Percentiles rank a stretch among this genome's conserved stretches.
phyloP scores from a whole-genome alignment of 2,113 vertebrate species.

The Leiothrix lutea region DNA sequence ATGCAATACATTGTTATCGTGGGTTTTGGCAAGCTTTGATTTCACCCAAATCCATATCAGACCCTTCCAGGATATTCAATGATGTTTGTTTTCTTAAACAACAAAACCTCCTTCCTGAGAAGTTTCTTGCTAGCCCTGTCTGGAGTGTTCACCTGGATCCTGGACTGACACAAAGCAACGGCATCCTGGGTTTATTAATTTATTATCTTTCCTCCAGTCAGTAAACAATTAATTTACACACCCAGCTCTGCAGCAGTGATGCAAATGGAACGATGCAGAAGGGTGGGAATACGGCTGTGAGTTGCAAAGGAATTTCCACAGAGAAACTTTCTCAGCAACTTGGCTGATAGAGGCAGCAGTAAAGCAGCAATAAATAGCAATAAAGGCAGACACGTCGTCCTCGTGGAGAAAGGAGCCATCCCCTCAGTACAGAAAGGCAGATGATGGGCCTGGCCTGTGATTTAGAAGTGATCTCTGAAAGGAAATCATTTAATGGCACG shows the following conservation, averaged over 20 bases:
- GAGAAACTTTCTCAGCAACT: background rate
- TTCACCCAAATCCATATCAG: background rate
- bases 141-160: background rate
- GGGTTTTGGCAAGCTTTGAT: background rate
- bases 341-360: background rate
- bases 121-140: background rate
- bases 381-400: background rate
- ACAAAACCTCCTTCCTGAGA: background rate
- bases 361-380: background rate
- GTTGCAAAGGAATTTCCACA: constrained; percentile 6
- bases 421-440: background rate
- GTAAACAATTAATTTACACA: background rate
- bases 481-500: background rate
- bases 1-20: background rate
- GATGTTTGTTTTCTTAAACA: background rate
- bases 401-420: background rate
- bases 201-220: background rate
- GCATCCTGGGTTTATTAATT: background rate
- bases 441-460: background rate
- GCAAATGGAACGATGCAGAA: background rate
- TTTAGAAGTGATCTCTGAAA: background rate
- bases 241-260: background rate
- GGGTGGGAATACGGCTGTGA: background rate
- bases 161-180: background rate
- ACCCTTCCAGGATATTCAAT: background rate